Percentiles rank a stretch among this genome's conserved stretches.
Evolutionary conservation across 2,113 vertebrate genomes (phyloP).

Genomic region (Calyptomena viridis): DNA sequence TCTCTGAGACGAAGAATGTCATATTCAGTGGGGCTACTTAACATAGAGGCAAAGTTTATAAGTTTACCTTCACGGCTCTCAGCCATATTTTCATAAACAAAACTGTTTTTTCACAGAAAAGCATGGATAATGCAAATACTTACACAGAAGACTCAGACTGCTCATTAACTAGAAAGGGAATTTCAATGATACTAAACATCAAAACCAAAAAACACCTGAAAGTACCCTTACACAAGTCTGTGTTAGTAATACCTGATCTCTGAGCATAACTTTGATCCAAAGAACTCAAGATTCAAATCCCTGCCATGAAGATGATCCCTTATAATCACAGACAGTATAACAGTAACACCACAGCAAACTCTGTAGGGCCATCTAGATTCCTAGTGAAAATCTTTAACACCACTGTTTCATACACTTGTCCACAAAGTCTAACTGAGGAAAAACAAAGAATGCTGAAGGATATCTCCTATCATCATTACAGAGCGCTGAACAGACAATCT

Average conservation of each 20-base stretch:
- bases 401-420: not conserved
- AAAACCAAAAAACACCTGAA: not conserved
- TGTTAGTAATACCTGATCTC: not conserved
- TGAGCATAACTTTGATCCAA: not conserved
- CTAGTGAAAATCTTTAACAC: not conserved
- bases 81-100: not conserved
- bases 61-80: not conserved
- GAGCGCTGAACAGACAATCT: not conserved
- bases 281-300: not conserved
- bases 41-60: not conserved
- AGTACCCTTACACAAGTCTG: not conserved
- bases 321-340: not conserved
- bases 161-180: not conserved
- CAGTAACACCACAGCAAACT: not conserved
- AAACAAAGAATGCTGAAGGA: not conserved
- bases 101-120: not conserved
- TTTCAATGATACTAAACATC: not conserved
- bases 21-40: not conserved
- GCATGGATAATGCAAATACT: not conserved
- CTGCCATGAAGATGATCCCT: not conserved
- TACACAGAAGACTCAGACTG: not conserved
- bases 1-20: not conserved
- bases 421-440: not conserved
- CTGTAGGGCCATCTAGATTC: not conserved
- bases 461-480: not conserved